Conservation (phyloP, 2,888 invertebrate species). For the Theristus sp. region DNA sequence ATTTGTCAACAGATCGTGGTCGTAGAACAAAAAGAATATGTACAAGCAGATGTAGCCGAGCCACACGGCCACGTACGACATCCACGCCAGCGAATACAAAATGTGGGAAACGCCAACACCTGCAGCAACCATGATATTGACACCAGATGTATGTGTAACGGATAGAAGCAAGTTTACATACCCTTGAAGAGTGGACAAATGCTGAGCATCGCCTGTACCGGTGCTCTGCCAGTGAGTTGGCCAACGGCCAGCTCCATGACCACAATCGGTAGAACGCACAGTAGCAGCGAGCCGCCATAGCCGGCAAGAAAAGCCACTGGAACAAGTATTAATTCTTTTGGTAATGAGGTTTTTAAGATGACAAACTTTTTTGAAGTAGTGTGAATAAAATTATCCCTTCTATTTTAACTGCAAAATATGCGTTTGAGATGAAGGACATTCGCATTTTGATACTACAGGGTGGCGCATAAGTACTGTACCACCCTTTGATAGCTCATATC, state of each 20-base stretch:
- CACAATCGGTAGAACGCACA: slow-evolving; percentile 20
- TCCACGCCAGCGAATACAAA: slow-evolving; percentile 14
- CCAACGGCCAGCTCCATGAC: slow-evolving; percentile 25
- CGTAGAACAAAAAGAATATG: slow-evolving; percentile 22
- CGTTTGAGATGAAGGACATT: too few relatives aligned
- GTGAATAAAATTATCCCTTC: background rate
- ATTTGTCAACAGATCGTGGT: slow-evolving; percentile 9
- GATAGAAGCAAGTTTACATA: too few relatives aligned
- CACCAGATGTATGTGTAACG: too few relatives aligned
- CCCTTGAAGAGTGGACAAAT: slow-evolving; percentile 26
- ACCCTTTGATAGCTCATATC: too few relatives aligned
- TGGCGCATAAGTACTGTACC: too few relatives aligned
- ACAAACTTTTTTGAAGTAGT: background rate
- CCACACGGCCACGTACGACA: slow-evolving; percentile 19
- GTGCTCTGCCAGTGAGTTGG: slow-evolving; percentile 25
- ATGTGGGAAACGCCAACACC: slow-evolving; percentile 26
- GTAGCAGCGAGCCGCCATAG: slow-evolving; percentile 18
- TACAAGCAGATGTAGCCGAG: slow-evolving; percentile 19
- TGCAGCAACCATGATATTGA: too few relatives aligned
- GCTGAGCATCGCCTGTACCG: slow-evolving; percentile 24
- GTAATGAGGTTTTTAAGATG: background rate
- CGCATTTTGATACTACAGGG: too few relatives aligned
- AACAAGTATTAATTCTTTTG: slow-evolving; percentile 10
- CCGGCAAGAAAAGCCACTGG: slow-evolving; percentile 25
- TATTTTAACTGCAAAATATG: too few relatives aligned